Evolutionary conservation across 2,113 vertebrate species (phyloP).

Genomic region (Zosterops hypoxanthus): DNA sequence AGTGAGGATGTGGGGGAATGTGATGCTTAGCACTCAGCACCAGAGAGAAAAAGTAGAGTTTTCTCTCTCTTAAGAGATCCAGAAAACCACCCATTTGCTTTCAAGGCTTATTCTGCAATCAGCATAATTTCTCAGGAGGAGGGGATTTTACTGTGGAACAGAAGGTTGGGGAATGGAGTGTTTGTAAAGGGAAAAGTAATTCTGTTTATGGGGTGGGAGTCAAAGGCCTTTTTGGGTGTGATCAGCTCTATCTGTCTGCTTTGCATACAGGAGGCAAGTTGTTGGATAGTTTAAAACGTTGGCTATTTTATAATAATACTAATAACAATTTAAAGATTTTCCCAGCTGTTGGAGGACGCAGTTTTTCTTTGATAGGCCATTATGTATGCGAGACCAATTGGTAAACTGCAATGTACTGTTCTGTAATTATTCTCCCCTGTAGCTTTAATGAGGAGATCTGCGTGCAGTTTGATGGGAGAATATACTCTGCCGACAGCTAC

Average conservation of each 20-base stretch:
- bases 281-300: neutral
- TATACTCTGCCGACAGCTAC: conserved; percentile 53
- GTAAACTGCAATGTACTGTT: conserved; percentile 58
- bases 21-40: neutral
- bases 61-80: neutral
- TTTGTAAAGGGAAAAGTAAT: conserved; percentile 15
- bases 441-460: conserved; percentile 69
- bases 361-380: conserved; percentile 41
- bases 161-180: conserved; percentile 3
- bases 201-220: neutral
- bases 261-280: neutral
- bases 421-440: conserved; percentile 70
- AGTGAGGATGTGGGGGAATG: neutral
- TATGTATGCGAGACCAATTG: conserved; percentile 66
- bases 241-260: neutral
- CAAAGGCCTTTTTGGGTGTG: neutral
- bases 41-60: too few relatives aligned
- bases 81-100: neutral
- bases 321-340: conserved; percentile 51
- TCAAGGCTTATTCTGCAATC: neutral
- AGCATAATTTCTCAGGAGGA: neutral
- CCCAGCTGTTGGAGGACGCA: conserved; percentile 28
- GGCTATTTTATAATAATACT: conserved; percentile 35
- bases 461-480: conserved; percentile 51
- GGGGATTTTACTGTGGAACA: neutral